A percentile compares a stretch with the other conserved stretches of the same genome.
These are phyloP conservation scores for Drosophila setosimentum DNA, from an alignment of 2,888 invertebrate genomes.

Conservation along the genomic window DNA sequence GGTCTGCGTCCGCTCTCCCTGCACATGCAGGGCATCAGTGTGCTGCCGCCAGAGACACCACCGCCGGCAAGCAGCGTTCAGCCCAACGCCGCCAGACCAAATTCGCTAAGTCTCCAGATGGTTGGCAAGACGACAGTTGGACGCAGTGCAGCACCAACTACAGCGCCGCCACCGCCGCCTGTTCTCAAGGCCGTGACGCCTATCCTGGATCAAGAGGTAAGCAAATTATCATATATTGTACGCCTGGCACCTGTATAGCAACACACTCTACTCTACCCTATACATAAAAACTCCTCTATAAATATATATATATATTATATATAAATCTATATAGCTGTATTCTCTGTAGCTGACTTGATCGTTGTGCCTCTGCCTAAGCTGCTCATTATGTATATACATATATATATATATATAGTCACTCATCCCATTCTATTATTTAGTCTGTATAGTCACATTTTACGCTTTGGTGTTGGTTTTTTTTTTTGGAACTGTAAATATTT, in stretches of 20 bases:
- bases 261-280: conserved; percentile 27
- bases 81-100: conserved; percentile 68
- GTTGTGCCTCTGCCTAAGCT: conserved; percentile 57
- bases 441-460: conserved; percentile 24
- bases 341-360: conserved; percentile 56
- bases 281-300: conserved; percentile 13
- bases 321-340: conserved; percentile 36
- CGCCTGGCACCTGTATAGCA: conserved; percentile 35
- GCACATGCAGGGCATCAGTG: conserved; percentile 86
- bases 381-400: conserved; percentile 39
- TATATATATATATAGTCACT: conserved; percentile 17
- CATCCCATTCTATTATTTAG: conserved; percentile 14
- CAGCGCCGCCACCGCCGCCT: conserved; percentile 85
- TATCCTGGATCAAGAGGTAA: conserved; percentile 88
- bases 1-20: conserved; percentile 91
- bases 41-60: conserved; percentile 86
- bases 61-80: conserved; percentile 42
- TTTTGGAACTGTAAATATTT: conserved; percentile 36
- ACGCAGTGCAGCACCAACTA: conserved; percentile 79
- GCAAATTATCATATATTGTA: conserved; percentile 39
- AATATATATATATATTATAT: conserved; percentile 7
- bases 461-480: conserved; percentile 62
- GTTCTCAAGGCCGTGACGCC: conserved; percentile 84
- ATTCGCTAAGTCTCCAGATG: conserved; percentile 64
- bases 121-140: conserved; percentile 52